These are phyloP conservation scores for Acleris holmiana DNA, from an alignment of 2,888 invertebrate species.

Conservation along the genomic window DNA sequence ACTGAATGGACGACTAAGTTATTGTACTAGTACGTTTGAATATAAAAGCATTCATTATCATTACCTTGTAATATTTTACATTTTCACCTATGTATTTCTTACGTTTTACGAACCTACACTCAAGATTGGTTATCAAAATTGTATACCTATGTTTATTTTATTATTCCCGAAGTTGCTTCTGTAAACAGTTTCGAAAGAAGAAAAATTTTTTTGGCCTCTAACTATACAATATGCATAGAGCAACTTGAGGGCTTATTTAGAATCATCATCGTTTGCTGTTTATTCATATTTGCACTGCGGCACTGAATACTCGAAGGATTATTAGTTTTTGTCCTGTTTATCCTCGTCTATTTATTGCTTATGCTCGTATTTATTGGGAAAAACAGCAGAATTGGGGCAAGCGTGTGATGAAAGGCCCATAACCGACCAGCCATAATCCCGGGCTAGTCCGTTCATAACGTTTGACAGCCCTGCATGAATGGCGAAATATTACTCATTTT, in stretches of 20 bases:
- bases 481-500: conserved; percentile 20
- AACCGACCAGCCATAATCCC: conserved; percentile 26
- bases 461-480: conserved; percentile 29
- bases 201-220: neutral
- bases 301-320: conserved; percentile 2
- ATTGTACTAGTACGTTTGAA: too few species aligned
- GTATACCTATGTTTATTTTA: conserved; percentile 10
- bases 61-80: neutral
- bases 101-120: neutral
- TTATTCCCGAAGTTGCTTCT: neutral
- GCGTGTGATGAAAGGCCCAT: conserved; percentile 21
- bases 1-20: too few species aligned
- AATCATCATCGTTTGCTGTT: neutral
- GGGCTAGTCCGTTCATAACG: conserved; percentile 24
- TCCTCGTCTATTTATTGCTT: conserved; percentile 6
- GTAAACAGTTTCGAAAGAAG: neutral
- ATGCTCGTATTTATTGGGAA: conserved; percentile 15
- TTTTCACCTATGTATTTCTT: conserved; percentile 4
- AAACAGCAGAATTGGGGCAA: conserved; percentile 15
- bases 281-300: neutral
- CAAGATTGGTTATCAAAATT: conserved; percentile 19
- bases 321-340: conserved; percentile 8
- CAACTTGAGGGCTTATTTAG: neutral
- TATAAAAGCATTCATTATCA: too few species aligned
- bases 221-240: neutral